Conservation (phyloP, 2,797 vertebrate genomes). For the Tenualosa thibaudeaui region DNA sequence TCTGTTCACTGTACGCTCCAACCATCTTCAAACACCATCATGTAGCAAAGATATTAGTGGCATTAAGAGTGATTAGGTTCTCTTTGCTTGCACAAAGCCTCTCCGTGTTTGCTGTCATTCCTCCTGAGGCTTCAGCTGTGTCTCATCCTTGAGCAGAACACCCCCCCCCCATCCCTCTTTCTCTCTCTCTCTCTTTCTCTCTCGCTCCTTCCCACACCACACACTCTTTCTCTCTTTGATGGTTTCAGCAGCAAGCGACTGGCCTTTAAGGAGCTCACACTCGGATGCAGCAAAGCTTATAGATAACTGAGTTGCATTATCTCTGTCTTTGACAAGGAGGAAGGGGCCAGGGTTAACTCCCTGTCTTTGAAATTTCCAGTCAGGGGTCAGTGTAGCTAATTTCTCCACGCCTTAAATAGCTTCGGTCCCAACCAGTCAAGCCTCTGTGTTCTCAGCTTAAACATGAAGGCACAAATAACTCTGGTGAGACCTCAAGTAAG, state of each 20-base stretch:
- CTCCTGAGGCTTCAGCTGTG: neutral
- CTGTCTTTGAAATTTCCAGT: constrained; percentile 7
- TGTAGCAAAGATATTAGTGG: neutral
- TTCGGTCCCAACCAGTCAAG: neutral
- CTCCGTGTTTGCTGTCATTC: neutral
- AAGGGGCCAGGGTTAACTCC: constrained; percentile 20
- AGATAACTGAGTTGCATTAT: constrained; percentile 22
- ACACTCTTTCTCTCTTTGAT: neutral
- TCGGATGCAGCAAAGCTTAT: constrained; percentile 10
- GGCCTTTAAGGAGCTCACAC: constrained; percentile 2
- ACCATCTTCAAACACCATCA: neutral
- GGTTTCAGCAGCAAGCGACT: neutral
- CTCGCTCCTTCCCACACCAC: neutral
- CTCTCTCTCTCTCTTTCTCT: neutral
- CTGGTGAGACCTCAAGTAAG: neutral
- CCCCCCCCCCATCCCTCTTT: no score
- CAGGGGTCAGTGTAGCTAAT: constrained; percentile 6
- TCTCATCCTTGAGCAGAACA: neutral
- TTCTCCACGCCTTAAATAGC: constrained; percentile 21
- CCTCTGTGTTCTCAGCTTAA: neutral
- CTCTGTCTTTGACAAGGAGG: neutral
- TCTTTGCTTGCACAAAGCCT: neutral
- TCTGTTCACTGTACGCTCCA: neutral
- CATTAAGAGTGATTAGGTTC: neutral
- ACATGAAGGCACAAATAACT: neutral